A percentile compares a stretch with the other conserved stretches of the same genome.
phyloP scores from a whole-genome alignment of 1,140 invertebrate species.

The Yoshiicerus persimilis region DNA sequence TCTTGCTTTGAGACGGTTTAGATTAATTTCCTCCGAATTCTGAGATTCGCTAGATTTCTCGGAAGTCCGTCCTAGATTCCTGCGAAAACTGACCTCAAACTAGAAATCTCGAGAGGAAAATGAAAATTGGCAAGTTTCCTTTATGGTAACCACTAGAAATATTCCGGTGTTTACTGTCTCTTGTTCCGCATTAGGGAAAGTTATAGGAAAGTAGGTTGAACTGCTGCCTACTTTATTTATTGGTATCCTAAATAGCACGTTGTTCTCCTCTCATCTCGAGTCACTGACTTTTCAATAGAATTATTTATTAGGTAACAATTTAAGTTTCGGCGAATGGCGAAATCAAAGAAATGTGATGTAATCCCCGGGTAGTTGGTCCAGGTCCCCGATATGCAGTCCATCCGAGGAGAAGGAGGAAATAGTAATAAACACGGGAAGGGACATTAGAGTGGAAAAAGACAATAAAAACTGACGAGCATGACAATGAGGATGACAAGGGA shows the following conservation, averaged over 20 bases:
- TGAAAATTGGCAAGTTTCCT: neutral
- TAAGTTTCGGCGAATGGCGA: neutral
- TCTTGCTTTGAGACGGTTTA: neutral
- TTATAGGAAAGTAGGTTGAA: neutral
- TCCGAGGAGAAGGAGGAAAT: neutral
- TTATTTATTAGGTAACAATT: neutral
- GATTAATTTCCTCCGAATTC: constrained; percentile 2
- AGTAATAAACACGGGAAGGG: neutral
- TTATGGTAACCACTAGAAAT: neutral
- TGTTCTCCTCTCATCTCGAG: neutral
- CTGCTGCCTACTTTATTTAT: neutral
- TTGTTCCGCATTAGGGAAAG: neutral
- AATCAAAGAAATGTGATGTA: neutral
- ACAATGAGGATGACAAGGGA: neutral
- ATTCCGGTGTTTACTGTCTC: neutral
- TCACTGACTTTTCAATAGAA: neutral
- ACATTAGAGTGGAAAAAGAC: neutral
- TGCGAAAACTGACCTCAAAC: constrained; percentile 16
- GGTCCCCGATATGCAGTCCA: neutral
- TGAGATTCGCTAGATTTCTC: neutral
- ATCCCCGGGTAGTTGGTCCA: neutral
- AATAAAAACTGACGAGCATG: constrained; percentile 13
- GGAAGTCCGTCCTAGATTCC: constrained; percentile 8
- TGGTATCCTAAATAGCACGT: neutral
- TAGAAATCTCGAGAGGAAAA: neutral